Evolutionary conservation across 2,797 vertebrate genomes (phyloP), one percentile per base, ranked within the genome.

Genomic region (Lindbergichthys nudifrons): DNA sequence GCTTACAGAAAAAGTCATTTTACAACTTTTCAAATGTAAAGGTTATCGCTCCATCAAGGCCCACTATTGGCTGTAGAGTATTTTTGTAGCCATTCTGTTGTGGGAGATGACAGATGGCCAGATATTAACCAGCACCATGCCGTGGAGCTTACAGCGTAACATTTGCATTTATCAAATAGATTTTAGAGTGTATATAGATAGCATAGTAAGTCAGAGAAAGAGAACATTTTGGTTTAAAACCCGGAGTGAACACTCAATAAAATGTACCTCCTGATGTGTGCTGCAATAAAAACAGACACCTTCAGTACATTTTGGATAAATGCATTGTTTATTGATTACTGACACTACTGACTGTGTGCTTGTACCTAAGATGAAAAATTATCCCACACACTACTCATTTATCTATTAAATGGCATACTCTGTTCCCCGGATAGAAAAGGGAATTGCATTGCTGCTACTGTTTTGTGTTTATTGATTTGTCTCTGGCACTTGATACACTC

Each of bases 391-490:
- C 47, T 32, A 18, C 47, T 78, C 75, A 82, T 83, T 75, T 85
- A 83, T 80, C 79, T 81, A 75, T 79, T 69, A 78, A 81, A 83
- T 74, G 32, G 68, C 54, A 46, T 23, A 16, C 50, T 70, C n/a
- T 67, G 57, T 51, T 84, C 48, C 46, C 70, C 0, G 1, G 54
- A 81, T 71, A 62, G 78, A 16, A 75, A 47, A 26, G 48, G 63
- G 62, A 72, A 74, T 84, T 80, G 80, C 67, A 59, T 64, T 52
- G 71, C 62, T 69, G 54, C 69, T 85, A 73, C 67, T 56, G 53
- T 82, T 87, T 81, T 72, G 79, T 85, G 62, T 88, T 75, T 74
- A 90, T 90, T 74, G 82, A 88, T 91, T 79, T 52, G 63, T 84
- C 50, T 50, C 51, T 68, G 65, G 54, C 26, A 47, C 45, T 64